These are phyloP conservation scores for Drosophila nigromelanica DNA, from an alignment of 1,140 invertebrate genomes.

Conservation along the genomic window DNA sequence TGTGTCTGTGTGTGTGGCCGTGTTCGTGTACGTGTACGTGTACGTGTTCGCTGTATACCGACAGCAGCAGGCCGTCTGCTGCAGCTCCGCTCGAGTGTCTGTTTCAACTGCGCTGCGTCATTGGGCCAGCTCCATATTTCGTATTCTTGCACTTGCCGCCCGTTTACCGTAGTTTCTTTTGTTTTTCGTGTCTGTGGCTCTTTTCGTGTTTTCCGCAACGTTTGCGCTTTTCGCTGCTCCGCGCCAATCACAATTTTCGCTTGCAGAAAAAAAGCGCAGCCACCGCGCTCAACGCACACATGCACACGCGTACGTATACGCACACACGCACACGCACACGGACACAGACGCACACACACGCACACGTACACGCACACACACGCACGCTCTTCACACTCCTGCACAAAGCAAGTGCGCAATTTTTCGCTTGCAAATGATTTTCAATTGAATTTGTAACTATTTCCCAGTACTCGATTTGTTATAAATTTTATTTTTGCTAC, in stretches of 20 bases:
- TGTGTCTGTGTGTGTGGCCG: background rate
- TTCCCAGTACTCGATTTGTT: slow-evolving; percentile 10
- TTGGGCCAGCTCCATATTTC: slow-evolving; percentile 39
- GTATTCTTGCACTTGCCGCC: slow-evolving; percentile 4
- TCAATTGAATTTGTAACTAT: slow-evolving; percentile 17
- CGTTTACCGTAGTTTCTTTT: slow-evolving; percentile 3
- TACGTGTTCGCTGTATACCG: slow-evolving; percentile 24
- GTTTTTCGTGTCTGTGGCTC: background rate
- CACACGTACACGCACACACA: slow-evolving; percentile 5
- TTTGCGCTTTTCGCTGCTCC: slow-evolving; percentile 30
- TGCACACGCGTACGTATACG: background rate
- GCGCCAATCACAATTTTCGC: slow-evolving; percentile 32
- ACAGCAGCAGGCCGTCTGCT: slow-evolving; percentile 21
- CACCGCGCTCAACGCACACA: slow-evolving; percentile 11
- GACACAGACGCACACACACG: background rate
- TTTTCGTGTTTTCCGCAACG: slow-evolving; percentile 1
- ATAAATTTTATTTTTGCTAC: slow-evolving; percentile 6
- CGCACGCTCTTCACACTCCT: slow-evolving; percentile 28
- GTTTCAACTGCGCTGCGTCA: slow-evolving; percentile 34
- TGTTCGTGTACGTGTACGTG: slow-evolving; percentile 23
- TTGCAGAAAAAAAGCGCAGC: slow-evolving; percentile 44
- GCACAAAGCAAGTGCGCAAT: slow-evolving; percentile 31
- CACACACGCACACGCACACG: background rate
- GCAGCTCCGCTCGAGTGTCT: slow-evolving; percentile 33
- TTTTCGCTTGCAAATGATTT: slow-evolving; percentile 20